These are phyloP conservation scores for Peromyscus melanophrys DNA, from an alignment of 2,797 vertebrate species.

Conservation along the genomic window DNA sequence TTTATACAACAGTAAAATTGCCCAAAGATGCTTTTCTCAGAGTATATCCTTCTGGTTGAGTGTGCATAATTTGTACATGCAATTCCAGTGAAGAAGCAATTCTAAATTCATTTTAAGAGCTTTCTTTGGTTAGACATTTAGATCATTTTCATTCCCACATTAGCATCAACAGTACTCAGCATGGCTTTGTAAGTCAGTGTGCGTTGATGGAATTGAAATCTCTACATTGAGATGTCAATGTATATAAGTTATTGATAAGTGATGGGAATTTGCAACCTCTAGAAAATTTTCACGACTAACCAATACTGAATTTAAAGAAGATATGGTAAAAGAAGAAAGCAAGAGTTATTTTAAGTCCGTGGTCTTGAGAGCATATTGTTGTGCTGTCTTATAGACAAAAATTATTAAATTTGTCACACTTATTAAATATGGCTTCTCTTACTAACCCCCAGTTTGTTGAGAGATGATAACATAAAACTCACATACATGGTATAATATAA, in stretches of 20 bases:
- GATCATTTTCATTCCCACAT: constrained; percentile 16
- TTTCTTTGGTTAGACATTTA: background rate
- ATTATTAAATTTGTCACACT: constrained; percentile 10
- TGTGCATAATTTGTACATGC: background rate
- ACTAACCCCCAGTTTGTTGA: background rate
- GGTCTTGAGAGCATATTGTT: background rate
- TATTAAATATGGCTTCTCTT: background rate
- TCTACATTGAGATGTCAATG: background rate
- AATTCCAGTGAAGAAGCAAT: background rate
- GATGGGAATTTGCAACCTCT: background rate
- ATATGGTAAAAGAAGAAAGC: background rate
- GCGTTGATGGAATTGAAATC: background rate
- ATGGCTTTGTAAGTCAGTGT: constrained; percentile 13
- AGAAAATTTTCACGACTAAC: background rate
- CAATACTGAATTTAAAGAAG: background rate
- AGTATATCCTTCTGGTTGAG: background rate
- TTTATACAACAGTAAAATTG: background rate
- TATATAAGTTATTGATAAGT: background rate
- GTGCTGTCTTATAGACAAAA: background rate
- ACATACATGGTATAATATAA: background rate
- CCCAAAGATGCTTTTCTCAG: background rate
- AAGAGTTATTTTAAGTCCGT: background rate
- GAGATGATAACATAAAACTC: background rate
- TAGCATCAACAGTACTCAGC: background rate
- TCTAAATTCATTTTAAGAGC: background rate